Evolutionary conservation across 2,113 vertebrate species (phyloP), one percentile per base, ranked within the genome.

Genomic region (Mesocricetus auratus): DNA sequence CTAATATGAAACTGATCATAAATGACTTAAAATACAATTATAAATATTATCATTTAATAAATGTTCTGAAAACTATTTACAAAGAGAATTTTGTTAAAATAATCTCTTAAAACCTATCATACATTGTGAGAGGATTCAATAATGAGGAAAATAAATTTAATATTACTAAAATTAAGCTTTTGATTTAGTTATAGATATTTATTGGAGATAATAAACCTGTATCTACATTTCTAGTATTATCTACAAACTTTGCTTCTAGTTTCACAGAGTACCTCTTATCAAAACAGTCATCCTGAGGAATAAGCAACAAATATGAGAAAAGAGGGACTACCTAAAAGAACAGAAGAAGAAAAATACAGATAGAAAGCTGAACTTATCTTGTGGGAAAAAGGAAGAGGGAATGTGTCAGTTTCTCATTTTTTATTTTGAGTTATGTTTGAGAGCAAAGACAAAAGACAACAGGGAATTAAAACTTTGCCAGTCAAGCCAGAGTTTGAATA

Each of bases 11-110:
- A 45, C 26, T 93, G 36, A 90, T 96, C 47, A 71, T 77, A 78
- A 94, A 89, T 96, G 81, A 94, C 87, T 97, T 95, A 92, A 92
- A 93, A 87, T 97, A 88, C 29, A 94, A 91, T 64, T 86, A 64
- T 85, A 60, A 92, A 78, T 77, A 96, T 94, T 96, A 97, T 95
- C 71, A 96, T 95, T 97, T 97, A 96, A 97, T 97, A 94, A 93
- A 79, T 90, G 33, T 36, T 88, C 24, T 94, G 71, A 87, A 97
- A 96, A 95, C 93, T 95, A 91, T 83, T 97, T 93, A 79, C 97
- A 93, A 95, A 89, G 10, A 93, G 24, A 74, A 94, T 91, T 95
- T 97, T 95, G 73, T 97, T 94, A 74, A 82, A 97, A 94, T 66
- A 71, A 96, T 95, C 77, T 97, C 71, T 90, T 60, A 53, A 94